Conservation (phyloP, 1,140 invertebrate genomes). For the Acromyrmex charruanus region DNA sequence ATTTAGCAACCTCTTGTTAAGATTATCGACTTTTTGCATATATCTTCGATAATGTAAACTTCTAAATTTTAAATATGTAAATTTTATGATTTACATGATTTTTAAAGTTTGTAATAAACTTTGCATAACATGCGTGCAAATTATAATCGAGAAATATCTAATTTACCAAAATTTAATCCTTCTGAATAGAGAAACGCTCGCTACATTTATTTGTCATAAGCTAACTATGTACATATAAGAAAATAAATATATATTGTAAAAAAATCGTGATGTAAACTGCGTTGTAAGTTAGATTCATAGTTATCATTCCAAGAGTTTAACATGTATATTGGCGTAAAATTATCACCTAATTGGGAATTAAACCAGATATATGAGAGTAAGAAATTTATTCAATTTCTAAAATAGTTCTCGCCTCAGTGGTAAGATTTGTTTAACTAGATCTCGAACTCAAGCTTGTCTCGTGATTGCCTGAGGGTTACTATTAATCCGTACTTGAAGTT, state of each 20-base stretch:
- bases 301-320: neutral
- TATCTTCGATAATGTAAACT: neutral
- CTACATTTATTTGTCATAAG: neutral
- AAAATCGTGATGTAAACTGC: neutral
- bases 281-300: neutral
- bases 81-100: no score
- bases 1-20: neutral
- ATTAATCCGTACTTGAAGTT: slow-evolving; percentile 45
- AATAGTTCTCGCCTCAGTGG: slow-evolving; percentile 2
- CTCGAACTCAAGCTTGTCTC: slow-evolving; percentile 3
- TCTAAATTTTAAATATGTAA: no score
- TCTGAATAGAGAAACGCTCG: neutral
- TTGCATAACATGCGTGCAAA: neutral
- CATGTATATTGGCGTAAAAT: no score
- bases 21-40: neutral
- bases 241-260: neutral
- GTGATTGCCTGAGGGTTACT: slow-evolving; percentile 5
- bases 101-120: neutral
- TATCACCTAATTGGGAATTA: neutral
- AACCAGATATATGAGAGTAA: neutral
- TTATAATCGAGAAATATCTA: neutral
- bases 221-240: neutral
- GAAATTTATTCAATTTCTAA: slow-evolving; percentile 1
- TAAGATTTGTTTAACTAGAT: slow-evolving; percentile 15
- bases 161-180: neutral